phyloP scores from a whole-genome alignment of 2,113 vertebrate genomes.

The Rhombomys opimus region DNA sequence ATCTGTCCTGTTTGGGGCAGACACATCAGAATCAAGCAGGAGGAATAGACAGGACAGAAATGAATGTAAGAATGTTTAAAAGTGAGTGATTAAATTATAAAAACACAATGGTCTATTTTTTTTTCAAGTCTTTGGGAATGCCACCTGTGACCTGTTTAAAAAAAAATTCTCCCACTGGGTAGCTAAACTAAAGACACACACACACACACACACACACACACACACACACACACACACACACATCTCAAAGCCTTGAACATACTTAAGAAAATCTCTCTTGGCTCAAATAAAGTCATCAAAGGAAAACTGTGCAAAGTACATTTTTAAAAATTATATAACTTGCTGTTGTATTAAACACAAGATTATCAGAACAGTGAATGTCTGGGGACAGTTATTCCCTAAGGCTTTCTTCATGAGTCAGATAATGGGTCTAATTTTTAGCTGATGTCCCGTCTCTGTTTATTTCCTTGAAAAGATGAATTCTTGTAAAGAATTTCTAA shows the following conservation, averaged over 20 bases:
- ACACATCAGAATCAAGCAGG: slow-evolving; percentile 55
- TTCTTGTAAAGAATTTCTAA: slow-evolving; percentile 18
- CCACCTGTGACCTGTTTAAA: slow-evolving; percentile 30
- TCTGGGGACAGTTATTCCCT: not conserved
- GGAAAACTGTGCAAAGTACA: slow-evolving; percentile 30
- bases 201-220: not conserved
- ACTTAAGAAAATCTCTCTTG: not conserved
- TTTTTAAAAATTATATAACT: not conserved
- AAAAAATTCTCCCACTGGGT: slow-evolving; percentile 41
- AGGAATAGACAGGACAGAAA: slow-evolving; percentile 64
- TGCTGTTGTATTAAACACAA: not conserved
- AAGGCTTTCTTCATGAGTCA: not conserved
- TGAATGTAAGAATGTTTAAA: slow-evolving; percentile 46
- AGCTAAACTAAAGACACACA: not conserved
- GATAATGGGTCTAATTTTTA: slow-evolving; percentile 1
- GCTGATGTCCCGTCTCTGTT: not conserved
- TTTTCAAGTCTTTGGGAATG: not conserved
- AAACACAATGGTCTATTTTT: slow-evolving; percentile 45
- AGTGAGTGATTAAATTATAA: slow-evolving; percentile 51
- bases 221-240: not conserved
- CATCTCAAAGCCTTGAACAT: not conserved
- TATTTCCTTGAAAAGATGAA: not conserved
- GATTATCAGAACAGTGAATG: not conserved
- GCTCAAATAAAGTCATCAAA: not conserved
- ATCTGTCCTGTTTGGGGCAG: slow-evolving; percentile 64